Evolutionary conservation across 2,888 invertebrate genomes (phyloP), one percentile per base, ranked within the genome.

Genomic region (Dendrolimus pini): DNA sequence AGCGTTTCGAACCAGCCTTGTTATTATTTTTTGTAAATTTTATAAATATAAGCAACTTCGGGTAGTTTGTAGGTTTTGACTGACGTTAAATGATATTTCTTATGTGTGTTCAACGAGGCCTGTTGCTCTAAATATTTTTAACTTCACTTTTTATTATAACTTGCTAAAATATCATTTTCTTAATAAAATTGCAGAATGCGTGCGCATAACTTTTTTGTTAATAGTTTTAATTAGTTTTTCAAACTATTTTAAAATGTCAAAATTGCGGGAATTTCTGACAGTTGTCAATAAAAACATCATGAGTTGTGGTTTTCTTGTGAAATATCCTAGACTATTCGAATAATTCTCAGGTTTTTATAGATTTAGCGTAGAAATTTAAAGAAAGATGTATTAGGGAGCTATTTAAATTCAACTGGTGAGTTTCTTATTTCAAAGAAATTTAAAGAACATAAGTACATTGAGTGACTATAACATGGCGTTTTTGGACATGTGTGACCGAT

Each of bases 261-360:
- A 80, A 75, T 82, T 86, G 86, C 86, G 87, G 86, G 86, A 86
- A 80, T 78, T 79, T 85, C 82, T 87, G 85, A 85, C 85, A 86
- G 79, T 85, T 87, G 83, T 86, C 85, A 87, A 86, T 85, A 86
- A 85, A 82, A 86, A 89, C 85, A 86, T 79, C 78, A 75, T 78
- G 80, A 76, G 65, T 72, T 68, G 72, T 68, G 70, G 71, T 68
- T 72, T 77, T 80, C 68, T 64, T 78, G 74, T 72, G 70, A 68
- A 74, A 70, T 75, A 60, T 65, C 60, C 62, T 61, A 61, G 66
- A 65, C 67, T 70, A 65, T 65, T 72, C 67, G 65, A 69, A 70
- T 70, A 62, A 60, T 59, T 62, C 66, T 64, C 61, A 53, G 9
- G 61, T 65, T 63, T 53, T 62, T 64, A 66, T 63, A 62, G 64